Conservation (phyloP, 2,888 invertebrate genomes). For the Oligia strigilis region DNA sequence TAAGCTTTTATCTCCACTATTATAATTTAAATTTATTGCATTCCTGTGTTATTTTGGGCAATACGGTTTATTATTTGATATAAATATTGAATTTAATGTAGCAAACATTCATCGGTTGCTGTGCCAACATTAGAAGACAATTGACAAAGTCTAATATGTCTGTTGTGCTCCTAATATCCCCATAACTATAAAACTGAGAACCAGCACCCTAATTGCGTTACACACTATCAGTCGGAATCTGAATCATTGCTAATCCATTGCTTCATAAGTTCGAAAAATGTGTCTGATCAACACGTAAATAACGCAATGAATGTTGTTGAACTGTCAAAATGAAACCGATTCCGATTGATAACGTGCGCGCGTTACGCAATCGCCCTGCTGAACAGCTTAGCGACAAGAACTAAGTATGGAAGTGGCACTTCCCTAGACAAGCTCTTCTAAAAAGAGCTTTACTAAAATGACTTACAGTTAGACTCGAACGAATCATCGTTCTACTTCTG, state of each 20-base stretch:
- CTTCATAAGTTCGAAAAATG: too few relatives aligned
- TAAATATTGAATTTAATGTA: conserved; percentile 17
- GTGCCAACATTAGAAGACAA: neutral
- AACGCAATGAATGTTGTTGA: too few relatives aligned
- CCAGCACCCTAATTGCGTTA: too few relatives aligned
- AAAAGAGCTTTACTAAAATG: neutral
- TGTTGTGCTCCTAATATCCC: neutral
- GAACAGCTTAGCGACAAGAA: neutral
- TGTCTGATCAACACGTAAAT: too few relatives aligned
- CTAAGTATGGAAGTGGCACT: too few relatives aligned
- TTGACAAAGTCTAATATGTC: neutral
- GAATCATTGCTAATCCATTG: too few relatives aligned
- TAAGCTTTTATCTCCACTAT: conserved; percentile 26
- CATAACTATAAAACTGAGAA: neutral
- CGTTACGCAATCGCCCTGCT: too few relatives aligned
- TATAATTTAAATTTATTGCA: conserved; percentile 41
- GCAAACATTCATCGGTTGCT: neutral
- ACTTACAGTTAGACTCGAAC: too few relatives aligned
- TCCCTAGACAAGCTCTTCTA: neutral
- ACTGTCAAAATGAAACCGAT: too few relatives aligned
- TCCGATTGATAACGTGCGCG: too few relatives aligned
- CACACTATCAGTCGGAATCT: too few relatives aligned
- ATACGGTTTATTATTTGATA: neutral
- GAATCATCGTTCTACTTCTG: too few relatives aligned
- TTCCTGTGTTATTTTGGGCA: conserved; percentile 7